phyloP scores from a whole-genome alignment of 2,888 invertebrate species.

The Euzophera pinguis region DNA sequence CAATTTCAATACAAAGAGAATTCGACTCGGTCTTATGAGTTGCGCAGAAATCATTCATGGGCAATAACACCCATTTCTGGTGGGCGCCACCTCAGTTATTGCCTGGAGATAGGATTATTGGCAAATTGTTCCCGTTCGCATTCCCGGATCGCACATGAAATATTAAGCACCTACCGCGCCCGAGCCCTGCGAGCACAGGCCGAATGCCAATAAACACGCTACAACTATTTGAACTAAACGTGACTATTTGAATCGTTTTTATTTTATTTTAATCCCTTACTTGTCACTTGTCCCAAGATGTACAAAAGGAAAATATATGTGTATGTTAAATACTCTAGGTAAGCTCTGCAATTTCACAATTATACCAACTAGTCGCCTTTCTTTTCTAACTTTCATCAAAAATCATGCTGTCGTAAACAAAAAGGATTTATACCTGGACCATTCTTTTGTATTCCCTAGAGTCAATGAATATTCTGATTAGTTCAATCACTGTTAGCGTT shows the following conservation, averaged over 20 bases:
- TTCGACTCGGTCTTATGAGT: conserved; percentile 48
- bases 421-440: too few species aligned
- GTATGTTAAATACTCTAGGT: too few species aligned
- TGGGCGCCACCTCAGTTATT: conserved; percentile 69
- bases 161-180: conserved; percentile 61
- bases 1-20: conserved; percentile 49
- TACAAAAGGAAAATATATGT: too few species aligned
- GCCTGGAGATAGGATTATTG: conserved; percentile 72
- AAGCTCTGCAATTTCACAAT: too few species aligned
- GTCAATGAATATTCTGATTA: too few species aligned
- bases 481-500: too few species aligned
- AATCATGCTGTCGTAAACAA: too few species aligned
- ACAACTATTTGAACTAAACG: not conserved
- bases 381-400: too few species aligned
- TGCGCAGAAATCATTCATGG: conserved; percentile 66
- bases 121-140: conserved; percentile 75
- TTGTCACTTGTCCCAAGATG: too few species aligned
- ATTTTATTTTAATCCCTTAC: not conserved
- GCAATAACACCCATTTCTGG: conserved; percentile 68
- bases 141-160: conserved; percentile 68
- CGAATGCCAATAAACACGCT: conserved; percentile 25
- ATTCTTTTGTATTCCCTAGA: too few species aligned
- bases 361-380: too few species aligned
- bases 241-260: not conserved
- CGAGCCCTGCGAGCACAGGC: conserved; percentile 19